Base-by-base conservation (phyloP, 30 jellyfish, hydroid and myxozoan species). In the Cassiopea andromeda region DNA sequence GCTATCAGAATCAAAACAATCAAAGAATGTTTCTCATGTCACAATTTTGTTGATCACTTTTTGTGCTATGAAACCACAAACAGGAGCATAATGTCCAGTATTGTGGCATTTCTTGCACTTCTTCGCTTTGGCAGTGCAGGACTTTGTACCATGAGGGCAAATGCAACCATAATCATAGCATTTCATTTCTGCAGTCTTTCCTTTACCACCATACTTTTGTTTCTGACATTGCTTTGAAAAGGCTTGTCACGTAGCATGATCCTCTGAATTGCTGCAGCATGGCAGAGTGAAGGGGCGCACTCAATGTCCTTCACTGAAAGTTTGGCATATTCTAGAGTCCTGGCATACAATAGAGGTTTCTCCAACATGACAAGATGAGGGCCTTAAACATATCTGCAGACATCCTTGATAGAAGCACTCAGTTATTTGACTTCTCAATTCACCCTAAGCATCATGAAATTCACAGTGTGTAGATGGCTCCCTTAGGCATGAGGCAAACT, bases 101-200 rank as follows among this genome's bases (percentile, higher is more conserved):
- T 49, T 49, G 46, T 72, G 58, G 50, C 92, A 83, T 46, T 72
- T 70, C 17, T 83, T 70, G 84, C 92, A 83, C 61, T 14, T 48
- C 60, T 83, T 70, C 16, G 87, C 77, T 68, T 83, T 68, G 17
- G 92, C 92, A 60, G 84, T 76, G 74, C 85, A 83, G 8, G 76
- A 84, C 71, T 61, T 60, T 10, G 81, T 27, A 8, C 14, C 50
- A 66, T 83, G 92, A 47, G 92, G 76, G 75, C 48, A 69, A 83
- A 43, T 77, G 73, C 17, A 57, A 47, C 92, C 92, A 72, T 85
- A 83, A 46, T 54, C 46, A 14, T 38, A 38, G 59, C 92, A 69
- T 54, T 83, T 83, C 78, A 48, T 46, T 72, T 46, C 81, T 72
- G 81, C 47, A 72, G 81, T 13, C 49, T 72, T 46, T 72, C 68